Conservation (phyloP, 2,797 vertebrate genomes). For the Hybognathus amarus region DNA sequence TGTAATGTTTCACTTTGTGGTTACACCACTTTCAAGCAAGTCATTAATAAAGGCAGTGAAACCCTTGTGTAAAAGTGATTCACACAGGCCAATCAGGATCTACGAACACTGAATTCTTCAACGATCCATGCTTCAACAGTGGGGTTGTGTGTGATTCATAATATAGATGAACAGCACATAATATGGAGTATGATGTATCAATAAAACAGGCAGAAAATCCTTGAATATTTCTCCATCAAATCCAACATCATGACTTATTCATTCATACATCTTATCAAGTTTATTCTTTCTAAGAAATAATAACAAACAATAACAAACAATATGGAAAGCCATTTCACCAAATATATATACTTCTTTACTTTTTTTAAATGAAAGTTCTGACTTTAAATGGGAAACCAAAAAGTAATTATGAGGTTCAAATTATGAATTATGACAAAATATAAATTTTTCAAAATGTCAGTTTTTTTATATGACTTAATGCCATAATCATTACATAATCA, state of each 20-base stretch:
- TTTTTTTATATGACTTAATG: too few relatives aligned
- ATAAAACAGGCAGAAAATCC: not conserved
- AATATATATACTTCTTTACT: too few relatives aligned
- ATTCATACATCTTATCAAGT: not conserved
- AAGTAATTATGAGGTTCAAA: not conserved
- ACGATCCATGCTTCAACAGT: not conserved
- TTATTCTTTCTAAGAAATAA: not conserved
- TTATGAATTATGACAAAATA: not conserved
- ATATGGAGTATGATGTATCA: not conserved
- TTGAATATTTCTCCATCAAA: not conserved
- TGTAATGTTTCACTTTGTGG: constrained; percentile 24
- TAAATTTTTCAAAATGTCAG: too few relatives aligned
- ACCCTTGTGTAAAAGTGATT: constrained; percentile 31
- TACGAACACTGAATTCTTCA: not conserved
- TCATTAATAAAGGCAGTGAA: constrained; percentile 16
- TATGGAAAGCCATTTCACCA: not conserved
- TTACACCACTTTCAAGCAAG: not conserved
- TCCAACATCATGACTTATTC: not conserved
- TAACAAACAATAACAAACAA: not conserved
- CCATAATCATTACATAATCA: too few relatives aligned
- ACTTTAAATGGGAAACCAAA: not conserved
- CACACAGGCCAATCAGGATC: constrained; percentile 2
- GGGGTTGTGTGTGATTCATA: not conserved
- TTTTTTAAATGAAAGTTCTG: not conserved
- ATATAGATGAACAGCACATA: not conserved